Percentiles rank a stretch among this genome's conserved stretches.
Evolutionary conservation across 64 coral and sea anemone species (phyloP).

Genomic region (Hydrozoanthus tunicans): DNA sequence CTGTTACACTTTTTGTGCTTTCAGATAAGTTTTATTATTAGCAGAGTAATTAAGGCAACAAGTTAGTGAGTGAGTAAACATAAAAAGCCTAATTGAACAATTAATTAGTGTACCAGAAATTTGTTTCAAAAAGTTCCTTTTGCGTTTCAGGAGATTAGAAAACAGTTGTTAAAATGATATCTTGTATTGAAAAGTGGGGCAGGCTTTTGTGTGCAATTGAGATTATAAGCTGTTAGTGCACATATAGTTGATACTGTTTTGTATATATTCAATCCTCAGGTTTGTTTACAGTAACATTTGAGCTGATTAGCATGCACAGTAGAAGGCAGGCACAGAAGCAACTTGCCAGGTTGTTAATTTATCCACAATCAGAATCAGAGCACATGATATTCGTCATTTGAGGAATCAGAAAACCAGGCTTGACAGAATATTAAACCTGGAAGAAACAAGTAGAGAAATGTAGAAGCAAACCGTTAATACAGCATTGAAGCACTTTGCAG

Average conservation of each 20-base stretch:
- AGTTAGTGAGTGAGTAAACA: too few relatives aligned
- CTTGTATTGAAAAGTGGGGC: too few relatives aligned
- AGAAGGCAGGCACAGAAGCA: constrained; percentile 50
- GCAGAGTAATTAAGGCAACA: too few relatives aligned
- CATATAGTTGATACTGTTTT: constrained; percentile 6
- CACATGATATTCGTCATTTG: not conserved
- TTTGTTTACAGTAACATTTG: constrained; percentile 36
- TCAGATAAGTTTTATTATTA: too few relatives aligned
- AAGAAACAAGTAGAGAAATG: constrained; percentile 29
- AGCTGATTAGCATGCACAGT: constrained; percentile 40
- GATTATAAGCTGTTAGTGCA: not conserved
- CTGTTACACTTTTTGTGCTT: too few relatives aligned
- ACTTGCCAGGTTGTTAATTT: constrained; percentile 28
- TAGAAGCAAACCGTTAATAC: constrained; percentile 22
- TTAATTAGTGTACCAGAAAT: too few relatives aligned
- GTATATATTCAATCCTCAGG: constrained; percentile 24
- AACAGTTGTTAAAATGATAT: too few relatives aligned
- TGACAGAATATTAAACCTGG: constrained; percentile 24
- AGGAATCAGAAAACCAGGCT: constrained; percentile 39
- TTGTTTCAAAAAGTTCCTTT: too few relatives aligned
- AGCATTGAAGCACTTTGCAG: not conserved
- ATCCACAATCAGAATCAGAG: constrained; percentile 36
- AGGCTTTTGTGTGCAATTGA: not conserved
- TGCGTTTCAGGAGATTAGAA: too few relatives aligned
- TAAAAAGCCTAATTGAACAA: too few relatives aligned